Evolutionary conservation across 2,888 invertebrate genomes (phyloP), one percentile per base, ranked within the genome.

Genomic region (Scrobipalpa costella): DNA sequence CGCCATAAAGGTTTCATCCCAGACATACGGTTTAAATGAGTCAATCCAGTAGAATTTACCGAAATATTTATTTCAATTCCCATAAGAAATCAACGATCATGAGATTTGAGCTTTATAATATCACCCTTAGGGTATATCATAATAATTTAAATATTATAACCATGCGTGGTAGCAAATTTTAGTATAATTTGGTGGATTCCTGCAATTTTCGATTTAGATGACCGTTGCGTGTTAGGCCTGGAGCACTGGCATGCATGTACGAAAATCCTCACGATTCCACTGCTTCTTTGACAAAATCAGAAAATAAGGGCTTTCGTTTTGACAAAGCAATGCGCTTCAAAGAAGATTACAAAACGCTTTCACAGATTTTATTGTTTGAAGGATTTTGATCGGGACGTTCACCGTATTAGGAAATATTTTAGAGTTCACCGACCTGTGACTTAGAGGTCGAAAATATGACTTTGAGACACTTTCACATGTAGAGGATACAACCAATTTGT

Each of bases 321-420:
- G n/a, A 34, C 33, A 34, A 0, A 55, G 55, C 55, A 27, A 3
- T 55, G 34, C n/a, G 34, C 6, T 5, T 1, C n/a, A 34, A 15
- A 55, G 17, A n/a, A 55, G 15, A 15, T 34, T 17, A 15, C 11
- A 33, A n/a, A n/a, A 34, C n/a, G 34, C 8, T 27, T 6, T 7
- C 27, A 15, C 27, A 15, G 17, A 33, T 55, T 34, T 15, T n/a
- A 33, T n/a, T 27, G 33, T 15, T 34, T 8, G 27, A 33, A 11
- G 21, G 27, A 6, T 55, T 55, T 27, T 55, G 34, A 13, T 40
- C 74, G 75, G 88, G 82, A 82, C 88, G 79, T 86, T 89, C 84
- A 87, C 88, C 88, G 86, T 82, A 83, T 89, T 88, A 85, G 87
- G 84, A 85, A 88, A 88, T 81, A 86, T 84, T 81, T 77, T 60